Evolutionary conservation across 1,140 invertebrate species (phyloP), one percentile per base, ranked within the genome.

Genomic region (Acromyrmex echinatior): DNA sequence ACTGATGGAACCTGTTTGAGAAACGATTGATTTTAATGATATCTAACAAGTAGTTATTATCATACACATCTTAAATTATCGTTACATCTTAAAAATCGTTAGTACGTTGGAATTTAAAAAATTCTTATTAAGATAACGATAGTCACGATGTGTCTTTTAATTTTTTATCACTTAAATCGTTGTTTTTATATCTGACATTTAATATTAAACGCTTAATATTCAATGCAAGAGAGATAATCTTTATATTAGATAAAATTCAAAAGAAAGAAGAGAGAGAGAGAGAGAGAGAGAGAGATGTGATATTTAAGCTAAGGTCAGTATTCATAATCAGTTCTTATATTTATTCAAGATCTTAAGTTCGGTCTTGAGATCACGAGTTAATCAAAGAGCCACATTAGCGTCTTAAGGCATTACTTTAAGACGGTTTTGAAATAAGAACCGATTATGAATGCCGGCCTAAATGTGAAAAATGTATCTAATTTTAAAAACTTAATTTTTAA

Each of bases 71-170:
- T 31, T 62, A 6, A 21, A 12, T n/a, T 21, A 21, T 51, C 25
- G 21, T 21, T 21, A 21, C 21, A 21, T 21, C 21, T 21, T 21
- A 51, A 49, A 49, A 66, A 28, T 79, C 12, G 25, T 4, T n/a
- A 18, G 35, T n/a, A 2, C 5, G 3, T 31, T 21, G 16, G 25
- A 63, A 25, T 49, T 65, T 9, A 21, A 35, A 14, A 6, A 66
- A 51, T 66, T 78, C 12, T 63, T 65, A 31, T 79, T 79, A 21
- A 66, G 56, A 79, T 79, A 35, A 65, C 39, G 66, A 12, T 12
- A 25, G 12, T n/a, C 39, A 63, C 39, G 2, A 78, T 79, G 21
- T 63, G 10, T 21, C 21, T 53, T 21, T 58, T 21, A 28, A 25
- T 60, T 60, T 45, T 45, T 28, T 28, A 39, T 58, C 18, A 5